Conservation (phyloP, 2,113 vertebrate species). For the Trematomus loennbergii region DNA sequence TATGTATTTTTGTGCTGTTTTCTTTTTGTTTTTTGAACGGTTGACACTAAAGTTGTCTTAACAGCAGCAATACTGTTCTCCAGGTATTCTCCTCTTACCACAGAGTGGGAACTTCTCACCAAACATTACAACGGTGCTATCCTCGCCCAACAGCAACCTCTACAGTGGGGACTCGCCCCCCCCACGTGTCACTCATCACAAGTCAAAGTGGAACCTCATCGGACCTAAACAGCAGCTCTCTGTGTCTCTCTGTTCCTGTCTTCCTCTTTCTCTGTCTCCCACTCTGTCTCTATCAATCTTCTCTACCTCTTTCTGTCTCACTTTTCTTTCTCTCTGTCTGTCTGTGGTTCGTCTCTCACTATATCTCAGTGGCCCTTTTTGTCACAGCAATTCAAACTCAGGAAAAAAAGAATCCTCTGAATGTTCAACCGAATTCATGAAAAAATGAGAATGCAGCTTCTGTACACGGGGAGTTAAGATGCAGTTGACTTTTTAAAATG, state of each 20-base stretch:
- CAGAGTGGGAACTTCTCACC: slow-evolving; percentile 81
- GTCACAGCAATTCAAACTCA: slow-evolving; percentile 99
- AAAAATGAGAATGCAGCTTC: slow-evolving; percentile 90
- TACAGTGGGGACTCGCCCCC: slow-evolving; percentile 87
- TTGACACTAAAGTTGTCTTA: slow-evolving; percentile 90
- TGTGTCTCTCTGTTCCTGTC: slow-evolving; percentile 78
- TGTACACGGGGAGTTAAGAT: slow-evolving; percentile 92
- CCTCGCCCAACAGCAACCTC: slow-evolving; percentile 73
- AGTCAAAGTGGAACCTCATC: slow-evolving; percentile 88
- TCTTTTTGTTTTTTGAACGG: slow-evolving; percentile 64
- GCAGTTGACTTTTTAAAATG: slow-evolving; percentile 93
- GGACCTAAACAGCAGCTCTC: slow-evolving; percentile 86
- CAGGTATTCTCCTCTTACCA: slow-evolving; percentile 79
- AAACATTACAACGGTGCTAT: slow-evolving; percentile 84
- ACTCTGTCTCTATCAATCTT: slow-evolving; percentile 75
- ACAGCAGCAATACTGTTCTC: slow-evolving; percentile 89
- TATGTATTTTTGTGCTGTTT: slow-evolving; percentile 77
- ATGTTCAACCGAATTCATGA: slow-evolving; percentile 97
- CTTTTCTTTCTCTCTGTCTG: slow-evolving; percentile 57
- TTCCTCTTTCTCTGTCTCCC: slow-evolving; percentile 66
- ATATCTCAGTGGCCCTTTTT: slow-evolving; percentile 89
- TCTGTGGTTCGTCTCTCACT: slow-evolving; percentile 66
- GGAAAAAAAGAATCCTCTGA: slow-evolving; percentile 93
- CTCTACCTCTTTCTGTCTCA: slow-evolving; percentile 79
- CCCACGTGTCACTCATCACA: slow-evolving; percentile 82